Evolutionary conservation across 2,888 invertebrate species (phyloP).

Genomic region (Suillia variegata): DNA sequence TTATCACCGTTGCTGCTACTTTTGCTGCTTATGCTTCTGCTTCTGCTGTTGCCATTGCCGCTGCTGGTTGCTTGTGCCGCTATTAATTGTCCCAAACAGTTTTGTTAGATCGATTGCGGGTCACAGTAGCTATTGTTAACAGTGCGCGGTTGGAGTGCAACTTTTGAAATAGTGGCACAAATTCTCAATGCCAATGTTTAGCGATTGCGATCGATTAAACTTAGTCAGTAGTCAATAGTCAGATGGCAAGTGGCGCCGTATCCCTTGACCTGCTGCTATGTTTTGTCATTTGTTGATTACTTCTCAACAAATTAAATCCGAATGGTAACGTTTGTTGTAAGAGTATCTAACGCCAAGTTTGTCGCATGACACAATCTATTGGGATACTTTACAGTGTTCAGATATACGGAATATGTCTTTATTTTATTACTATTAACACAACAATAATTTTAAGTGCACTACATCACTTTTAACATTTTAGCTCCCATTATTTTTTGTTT

Average conservation of each 20-base stretch:
- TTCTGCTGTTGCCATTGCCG: not conserved
- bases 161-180: slow-evolving; percentile 5
- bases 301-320: no score
- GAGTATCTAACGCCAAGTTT: no score
- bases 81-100: not conserved
- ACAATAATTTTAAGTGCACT: no score
- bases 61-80: not conserved
- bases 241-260: not conserved
- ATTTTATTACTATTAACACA: no score
- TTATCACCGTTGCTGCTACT: not conserved
- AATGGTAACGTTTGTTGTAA: no score
- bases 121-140: not conserved
- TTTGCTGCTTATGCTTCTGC: not conserved
- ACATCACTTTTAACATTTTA: no score
- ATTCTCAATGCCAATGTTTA: slow-evolving; percentile 15
- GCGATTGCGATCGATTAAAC: slow-evolving; percentile 21
- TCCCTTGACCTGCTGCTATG: not conserved
- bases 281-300: no score
- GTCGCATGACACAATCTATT: no score
- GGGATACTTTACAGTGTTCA: no score
- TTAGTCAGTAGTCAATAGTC: slow-evolving; percentile 2
- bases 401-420: no score
- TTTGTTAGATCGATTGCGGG: slow-evolving; percentile 4
- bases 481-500: no score
- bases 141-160: not conserved